These are phyloP conservation scores for Calephelis nemesis DNA, from an alignment of 1,140 invertebrate species.

Conservation along the genomic window DNA sequence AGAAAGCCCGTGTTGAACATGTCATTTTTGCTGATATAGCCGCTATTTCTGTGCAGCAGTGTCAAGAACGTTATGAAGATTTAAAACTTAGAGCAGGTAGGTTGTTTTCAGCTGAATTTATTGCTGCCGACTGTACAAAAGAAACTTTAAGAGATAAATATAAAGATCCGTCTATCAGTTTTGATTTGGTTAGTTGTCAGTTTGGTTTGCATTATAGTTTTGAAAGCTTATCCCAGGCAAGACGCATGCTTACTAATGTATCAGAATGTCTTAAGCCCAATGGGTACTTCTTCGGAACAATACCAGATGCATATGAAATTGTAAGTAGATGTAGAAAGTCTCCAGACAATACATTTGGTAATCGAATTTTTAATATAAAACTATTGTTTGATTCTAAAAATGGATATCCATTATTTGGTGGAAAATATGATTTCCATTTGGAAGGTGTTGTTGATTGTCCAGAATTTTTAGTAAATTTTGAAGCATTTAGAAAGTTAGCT, in stretches of 20 bases:
- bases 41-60: constrained; percentile 93
- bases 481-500: constrained; percentile 90
- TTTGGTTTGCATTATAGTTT: constrained; percentile 99
- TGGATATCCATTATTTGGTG: constrained; percentile 94
- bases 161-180: constrained; percentile 85
- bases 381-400: constrained; percentile 86
- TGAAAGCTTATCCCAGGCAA: constrained; percentile 93
- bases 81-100: constrained; percentile 72
- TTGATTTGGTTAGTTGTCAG: constrained; percentile 97
- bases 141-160: constrained; percentile 87
- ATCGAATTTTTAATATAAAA: constrained; percentile 91
- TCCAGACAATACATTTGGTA: constrained; percentile 87
- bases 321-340: constrained; percentile 83
- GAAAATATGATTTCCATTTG: constrained; percentile 96
- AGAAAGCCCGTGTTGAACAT: constrained; percentile 89
- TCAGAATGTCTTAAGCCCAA: constrained; percentile 92
- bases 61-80: constrained; percentile 84
- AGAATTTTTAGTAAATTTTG: constrained; percentile 98
- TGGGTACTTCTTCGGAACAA: constrained; percentile 98
- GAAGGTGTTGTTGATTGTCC: constrained; percentile 98
- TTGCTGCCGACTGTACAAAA: constrained; percentile 94
- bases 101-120: constrained; percentile 93
- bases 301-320: constrained; percentile 95
- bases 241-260: constrained; percentile 95
- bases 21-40: constrained; percentile 98